Base-by-base conservation (phyloP, 2,797 vertebrate genomes). In the Moxostoma hubbsi region DNA sequence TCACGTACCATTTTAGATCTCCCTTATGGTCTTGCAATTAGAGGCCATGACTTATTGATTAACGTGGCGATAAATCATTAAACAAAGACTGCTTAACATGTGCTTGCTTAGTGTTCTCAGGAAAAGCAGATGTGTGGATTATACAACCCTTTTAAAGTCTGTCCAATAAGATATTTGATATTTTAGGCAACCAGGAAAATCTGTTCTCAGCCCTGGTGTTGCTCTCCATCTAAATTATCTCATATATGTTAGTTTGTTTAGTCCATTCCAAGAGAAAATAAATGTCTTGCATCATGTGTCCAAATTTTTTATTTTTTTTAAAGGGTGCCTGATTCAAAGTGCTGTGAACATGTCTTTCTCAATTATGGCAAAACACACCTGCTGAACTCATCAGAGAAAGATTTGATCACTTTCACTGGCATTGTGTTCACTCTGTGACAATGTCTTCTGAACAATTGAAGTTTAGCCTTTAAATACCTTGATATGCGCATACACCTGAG, bases 41-140 rank as follows among this genome's bases (percentile, higher is more conserved):
- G 18, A 78, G 62, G n/a, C 45, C 15, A 78, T 78, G 53, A 71
- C 73, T 81, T 81, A 71, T 79, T 81, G 70, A 75, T 58, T 59
- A 70, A 36, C 47, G 63, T 10, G 55, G 46, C 66, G 47, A 83
- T 69, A 70, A 73, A 65, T 81, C 70, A 54, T 83, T 81, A 57
- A 79, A 81, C 43, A 58, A 62, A 74, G 72, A 54, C 54, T 62
- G 66, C 53, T 71, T 67, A 75, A 79, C 61, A 55, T 65, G 65
- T 74, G 69, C 63, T 59, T 18, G 64, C 53, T 65, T 15, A 55
- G 53, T 66, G 70, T 62, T 64, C 45, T 76, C 46, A 24, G n/a
- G 54, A 36, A 58, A 15, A 59, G 16, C 74, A 76, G 63, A 59
- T 67, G 46, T 58, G 45, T 58, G 63, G 46, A 68, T 16, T 12